Conservation (phyloP, 2,113 vertebrate genomes). For the Vulpes vulpes region DNA sequence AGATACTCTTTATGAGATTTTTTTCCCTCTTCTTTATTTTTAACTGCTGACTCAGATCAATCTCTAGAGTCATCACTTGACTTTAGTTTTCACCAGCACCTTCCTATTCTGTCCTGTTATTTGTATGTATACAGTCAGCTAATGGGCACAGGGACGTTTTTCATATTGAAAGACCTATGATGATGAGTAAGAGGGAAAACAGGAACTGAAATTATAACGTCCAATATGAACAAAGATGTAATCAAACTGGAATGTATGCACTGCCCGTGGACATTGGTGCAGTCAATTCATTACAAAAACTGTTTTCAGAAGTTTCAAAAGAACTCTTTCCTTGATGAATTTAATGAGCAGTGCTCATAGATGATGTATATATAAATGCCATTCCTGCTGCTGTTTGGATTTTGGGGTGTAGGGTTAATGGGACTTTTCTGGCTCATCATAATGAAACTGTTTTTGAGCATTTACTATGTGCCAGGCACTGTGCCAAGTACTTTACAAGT, state of each 20-base stretch:
- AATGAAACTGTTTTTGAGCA: background rate
- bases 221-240: background rate
- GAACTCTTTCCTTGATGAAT: background rate
- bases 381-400: background rate
- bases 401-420: background rate
- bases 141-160: background rate
- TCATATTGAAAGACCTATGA: background rate
- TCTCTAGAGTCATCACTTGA: slow-evolving; percentile 22
- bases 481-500: background rate
- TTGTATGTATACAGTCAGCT: background rate
- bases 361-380: background rate
- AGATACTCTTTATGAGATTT: background rate
- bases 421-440: background rate
- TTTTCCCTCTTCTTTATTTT: slow-evolving; percentile 33
- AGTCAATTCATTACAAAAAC: background rate
- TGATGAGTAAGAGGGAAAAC: background rate
- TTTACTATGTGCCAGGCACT: background rate
- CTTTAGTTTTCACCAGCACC: background rate
- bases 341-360: background rate
- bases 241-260: background rate
- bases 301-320: background rate
- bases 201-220: background rate
- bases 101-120: background rate
- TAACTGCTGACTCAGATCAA: slow-evolving; percentile 27
- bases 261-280: background rate